Evolutionary conservation across 2,888 invertebrate species (phyloP).

Genomic region (Brenthis hecate): DNA sequence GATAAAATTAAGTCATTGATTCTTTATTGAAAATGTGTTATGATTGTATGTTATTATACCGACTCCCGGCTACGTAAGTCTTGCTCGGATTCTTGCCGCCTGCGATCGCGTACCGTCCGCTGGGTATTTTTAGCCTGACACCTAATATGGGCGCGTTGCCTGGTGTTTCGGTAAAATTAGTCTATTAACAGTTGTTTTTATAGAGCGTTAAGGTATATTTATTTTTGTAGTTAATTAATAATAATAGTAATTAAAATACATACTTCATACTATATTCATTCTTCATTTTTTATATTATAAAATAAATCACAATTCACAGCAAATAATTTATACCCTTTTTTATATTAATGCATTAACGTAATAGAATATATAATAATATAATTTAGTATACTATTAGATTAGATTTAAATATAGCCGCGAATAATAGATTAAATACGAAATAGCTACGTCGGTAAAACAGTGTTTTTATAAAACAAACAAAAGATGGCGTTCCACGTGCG

Average conservation of each 20-base stretch:
- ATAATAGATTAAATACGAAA: conserved; percentile 33
- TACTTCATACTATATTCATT: no score
- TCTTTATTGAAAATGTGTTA: no score
- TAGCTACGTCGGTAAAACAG: conserved; percentile 70
- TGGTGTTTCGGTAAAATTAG: conserved; percentile 73
- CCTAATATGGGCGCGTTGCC: conserved; percentile 80
- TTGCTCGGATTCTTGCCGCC: conserved; percentile 24
- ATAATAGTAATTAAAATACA: no score
- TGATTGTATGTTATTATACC: background rate
- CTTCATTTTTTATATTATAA: no score
- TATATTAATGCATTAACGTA: no score
- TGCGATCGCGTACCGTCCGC: conserved; percentile 36
- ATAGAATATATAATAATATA: no score
- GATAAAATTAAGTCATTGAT: no score
- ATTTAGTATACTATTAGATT: background rate
- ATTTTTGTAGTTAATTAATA: background rate
- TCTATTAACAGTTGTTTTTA: conserved; percentile 48
- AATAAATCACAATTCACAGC: no score
- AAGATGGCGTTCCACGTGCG: conserved; percentile 65
- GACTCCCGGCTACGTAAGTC: conserved; percentile 11
- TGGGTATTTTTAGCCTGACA: conserved; percentile 71
- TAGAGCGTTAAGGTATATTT: conserved; percentile 17
- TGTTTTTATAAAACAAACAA: conserved; percentile 51
- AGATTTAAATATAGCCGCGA: conserved; percentile 56
- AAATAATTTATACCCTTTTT: no score